phyloP scores from a whole-genome alignment of 2,888 invertebrate genomes.

The Latheticus oryzae region DNA sequence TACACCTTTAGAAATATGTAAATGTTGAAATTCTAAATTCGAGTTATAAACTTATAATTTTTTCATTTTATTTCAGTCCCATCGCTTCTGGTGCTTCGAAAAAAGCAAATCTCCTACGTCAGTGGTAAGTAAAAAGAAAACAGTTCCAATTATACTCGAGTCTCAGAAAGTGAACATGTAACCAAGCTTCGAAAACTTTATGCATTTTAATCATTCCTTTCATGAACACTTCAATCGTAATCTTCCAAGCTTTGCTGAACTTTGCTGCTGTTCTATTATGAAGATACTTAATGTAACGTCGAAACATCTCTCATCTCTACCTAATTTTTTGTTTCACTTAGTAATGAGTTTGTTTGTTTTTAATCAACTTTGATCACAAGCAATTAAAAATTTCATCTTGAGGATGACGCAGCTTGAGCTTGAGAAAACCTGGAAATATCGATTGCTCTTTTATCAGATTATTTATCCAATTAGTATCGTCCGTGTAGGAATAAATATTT shows the following conservation, averaged over 20 bases:
- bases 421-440: conserved; percentile 4
- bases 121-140: no score
- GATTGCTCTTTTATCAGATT: conserved; percentile 22
- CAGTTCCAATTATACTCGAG: no score
- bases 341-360: conserved; percentile 8
- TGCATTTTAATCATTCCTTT: conserved; percentile 19
- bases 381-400: conserved; percentile 16
- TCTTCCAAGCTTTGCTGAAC: conserved; percentile 6
- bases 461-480: conserved; percentile 10
- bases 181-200: conserved; percentile 13
- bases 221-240: conserved; percentile 16
- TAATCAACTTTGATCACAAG: conserved; percentile 3
- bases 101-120: no score
- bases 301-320: not conserved
- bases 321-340: no score
- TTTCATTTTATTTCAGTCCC: no score
- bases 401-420: not conserved
- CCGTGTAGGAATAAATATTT: not conserved
- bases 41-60: no score
- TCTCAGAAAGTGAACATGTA: no score
- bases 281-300: no score
- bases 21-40: no score
- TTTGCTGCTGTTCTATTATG: no score
- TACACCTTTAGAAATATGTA: no score
- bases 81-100: no score